Percentiles rank a stretch among this genome's conserved stretches.
phyloP scores from a whole-genome alignment of 1,140 invertebrate species.

The Hormaphis cornu region DNA sequence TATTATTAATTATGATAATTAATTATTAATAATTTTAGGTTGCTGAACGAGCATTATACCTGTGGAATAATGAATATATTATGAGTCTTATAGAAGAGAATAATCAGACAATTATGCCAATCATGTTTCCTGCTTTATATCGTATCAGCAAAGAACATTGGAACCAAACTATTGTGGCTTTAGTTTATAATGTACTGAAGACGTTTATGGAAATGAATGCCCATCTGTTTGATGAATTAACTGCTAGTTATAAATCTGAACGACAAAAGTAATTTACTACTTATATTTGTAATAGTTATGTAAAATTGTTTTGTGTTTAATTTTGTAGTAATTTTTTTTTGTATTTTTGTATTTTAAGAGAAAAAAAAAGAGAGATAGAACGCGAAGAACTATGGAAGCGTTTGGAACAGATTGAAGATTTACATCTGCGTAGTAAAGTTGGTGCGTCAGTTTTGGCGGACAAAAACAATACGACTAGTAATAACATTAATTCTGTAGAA shows the following conservation, averaged over 20 bases:
- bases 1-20: background rate
- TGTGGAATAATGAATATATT: conserved; percentile 96
- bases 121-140: conserved; percentile 94
- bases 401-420: conserved; percentile 72
- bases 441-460: background rate
- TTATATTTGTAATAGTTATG: conserved; percentile 39
- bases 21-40: conserved; percentile 53
- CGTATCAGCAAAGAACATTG: conserved; percentile 98
- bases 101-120: conserved; percentile 81
- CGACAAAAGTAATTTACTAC: conserved; percentile 95
- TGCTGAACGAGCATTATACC: conserved; percentile 87
- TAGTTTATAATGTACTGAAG: conserved; percentile 99
- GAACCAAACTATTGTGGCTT: conserved; percentile 98
- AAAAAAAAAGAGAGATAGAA: conserved; percentile 89
- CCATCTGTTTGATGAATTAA: conserved; percentile 96
- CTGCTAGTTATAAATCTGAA: conserved; percentile 94
- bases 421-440: conserved; percentile 33
- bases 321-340: background rate
- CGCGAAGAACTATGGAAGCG: conserved; percentile 90
- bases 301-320: background rate
- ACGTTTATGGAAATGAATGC: conserved; percentile 99
- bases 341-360: conserved; percentile 51
- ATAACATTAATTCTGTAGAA: background rate
- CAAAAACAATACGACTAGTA: conserved; percentile 4
- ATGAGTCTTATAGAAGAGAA: conserved; percentile 91